A percentile compares a stretch with the other conserved stretches of the same genome.
These are phyloP conservation scores for Cerastoderma edule DNA, from an alignment of 2,888 invertebrate genomes.

Conservation along the genomic window DNA sequence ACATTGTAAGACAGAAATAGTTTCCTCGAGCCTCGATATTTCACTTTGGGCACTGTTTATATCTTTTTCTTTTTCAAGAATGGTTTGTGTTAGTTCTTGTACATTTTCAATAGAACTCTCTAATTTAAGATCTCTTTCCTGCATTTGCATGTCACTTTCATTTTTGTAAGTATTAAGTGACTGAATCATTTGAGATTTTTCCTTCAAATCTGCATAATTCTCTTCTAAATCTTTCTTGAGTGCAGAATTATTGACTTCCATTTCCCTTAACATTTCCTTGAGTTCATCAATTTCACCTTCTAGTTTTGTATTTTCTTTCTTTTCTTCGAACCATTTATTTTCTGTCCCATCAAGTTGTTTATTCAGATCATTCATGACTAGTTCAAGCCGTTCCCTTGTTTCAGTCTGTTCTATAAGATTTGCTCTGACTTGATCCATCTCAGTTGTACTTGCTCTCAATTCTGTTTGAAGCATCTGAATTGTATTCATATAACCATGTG, in stretches of 20 bases:
- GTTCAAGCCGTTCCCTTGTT: conserved; percentile 7
- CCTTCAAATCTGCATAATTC: conserved; percentile 44
- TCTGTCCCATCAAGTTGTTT: conserved; percentile 30
- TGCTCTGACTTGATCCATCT: conserved; percentile 17
- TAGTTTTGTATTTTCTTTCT: conserved; percentile 26
- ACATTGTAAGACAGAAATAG: conserved; percentile 12
- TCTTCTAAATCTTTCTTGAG: conserved; percentile 39
- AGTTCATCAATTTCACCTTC: conserved; percentile 30
- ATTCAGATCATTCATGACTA: conserved; percentile 29
- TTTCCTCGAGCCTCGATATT: conserved; percentile 29
- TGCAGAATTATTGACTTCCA: conserved; percentile 18
- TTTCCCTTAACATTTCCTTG: conserved; percentile 24
- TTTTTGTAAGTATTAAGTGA: conserved; percentile 32
- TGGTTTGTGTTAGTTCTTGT: conserved; percentile 28
- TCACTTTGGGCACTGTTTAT: conserved; percentile 12
- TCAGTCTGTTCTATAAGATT: conserved; percentile 23
- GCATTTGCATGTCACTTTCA: conserved; percentile 28
- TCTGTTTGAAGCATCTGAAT: conserved; percentile 64
- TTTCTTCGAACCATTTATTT: not conserved
- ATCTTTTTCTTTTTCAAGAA: conserved; percentile 30
- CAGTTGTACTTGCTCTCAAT: conserved; percentile 43
- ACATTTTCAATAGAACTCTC: conserved; percentile 31
- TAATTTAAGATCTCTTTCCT: conserved; percentile 37
- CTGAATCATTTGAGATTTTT: conserved; percentile 42
- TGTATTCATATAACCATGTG: conserved; percentile 54